Conservation (phyloP, 30 jellyfish, hydroid and myxozoan genomes). For the Phacellophora camtschatica region DNA sequence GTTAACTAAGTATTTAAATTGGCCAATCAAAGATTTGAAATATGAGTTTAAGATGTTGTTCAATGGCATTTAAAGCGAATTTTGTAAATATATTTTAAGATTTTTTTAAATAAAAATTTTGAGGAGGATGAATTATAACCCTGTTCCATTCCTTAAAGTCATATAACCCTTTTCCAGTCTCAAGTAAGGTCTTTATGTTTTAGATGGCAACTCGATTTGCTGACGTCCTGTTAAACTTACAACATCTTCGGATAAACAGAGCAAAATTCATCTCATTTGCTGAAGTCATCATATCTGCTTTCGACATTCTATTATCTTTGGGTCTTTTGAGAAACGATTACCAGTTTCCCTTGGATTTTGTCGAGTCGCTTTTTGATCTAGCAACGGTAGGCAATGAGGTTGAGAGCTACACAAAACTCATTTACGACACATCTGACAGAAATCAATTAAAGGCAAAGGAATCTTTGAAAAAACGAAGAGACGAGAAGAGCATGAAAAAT, state of each 20-base stretch:
- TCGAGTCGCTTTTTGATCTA: slow-evolving; percentile 26
- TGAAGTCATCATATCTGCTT: slow-evolving; percentile 28
- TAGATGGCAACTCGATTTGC: slow-evolving; percentile 60
- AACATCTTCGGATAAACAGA: slow-evolving; percentile 29
- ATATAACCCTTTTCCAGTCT: neutral
- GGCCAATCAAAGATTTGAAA: too few relatives aligned
- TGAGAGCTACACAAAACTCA: neutral
- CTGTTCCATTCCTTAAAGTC: neutral
- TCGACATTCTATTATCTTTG: slow-evolving; percentile 21
- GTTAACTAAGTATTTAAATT: too few relatives aligned
- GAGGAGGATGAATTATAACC: neutral
- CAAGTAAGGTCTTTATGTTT: neutral
- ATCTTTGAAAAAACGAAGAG: neutral
- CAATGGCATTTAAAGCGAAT: too few relatives aligned
- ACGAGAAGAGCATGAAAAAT: neutral
- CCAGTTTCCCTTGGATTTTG: slow-evolving; percentile 39
- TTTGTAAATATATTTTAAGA: too few relatives aligned
- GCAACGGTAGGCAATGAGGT: slow-evolving; percentile 13
- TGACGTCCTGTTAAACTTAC: slow-evolving; percentile 2
- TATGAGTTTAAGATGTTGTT: too few relatives aligned
- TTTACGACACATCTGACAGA: neutral
- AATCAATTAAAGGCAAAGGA: neutral
- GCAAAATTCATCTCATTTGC: slow-evolving; percentile 33
- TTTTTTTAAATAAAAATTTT: too few relatives aligned
- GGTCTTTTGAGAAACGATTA: slow-evolving; percentile 21